phyloP scores from a whole-genome alignment of 2,888 invertebrate genomes.

The Empis livida region DNA sequence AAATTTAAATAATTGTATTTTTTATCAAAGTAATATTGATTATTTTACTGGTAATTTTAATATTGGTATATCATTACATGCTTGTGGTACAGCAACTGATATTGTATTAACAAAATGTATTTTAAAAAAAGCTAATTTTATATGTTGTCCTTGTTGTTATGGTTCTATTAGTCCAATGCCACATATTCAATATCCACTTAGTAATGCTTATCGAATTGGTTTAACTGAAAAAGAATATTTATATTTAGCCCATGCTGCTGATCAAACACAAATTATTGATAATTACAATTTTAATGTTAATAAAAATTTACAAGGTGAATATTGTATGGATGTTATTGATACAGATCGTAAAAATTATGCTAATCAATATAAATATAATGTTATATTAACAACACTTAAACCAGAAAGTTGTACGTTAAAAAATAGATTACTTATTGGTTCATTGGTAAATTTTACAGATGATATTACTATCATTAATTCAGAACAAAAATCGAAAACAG shows the following conservation, averaged over 20 bases:
- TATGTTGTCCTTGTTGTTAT: slow-evolving; percentile 90
- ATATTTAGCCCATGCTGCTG: slow-evolving; percentile 77
- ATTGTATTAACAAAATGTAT: slow-evolving; percentile 78
- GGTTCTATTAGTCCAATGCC: slow-evolving; percentile 75
- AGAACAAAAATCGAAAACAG: too few relatives aligned
- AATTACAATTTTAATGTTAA: slow-evolving; percentile 29
- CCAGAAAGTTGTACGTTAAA: slow-evolving; percentile 83
- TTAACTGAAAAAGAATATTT: slow-evolving; percentile 50
- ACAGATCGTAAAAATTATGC: slow-evolving; percentile 69
- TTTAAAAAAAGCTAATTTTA: slow-evolving; percentile 62
- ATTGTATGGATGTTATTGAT: slow-evolving; percentile 82
- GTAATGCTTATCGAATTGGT: slow-evolving; percentile 42
- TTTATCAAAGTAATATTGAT: slow-evolving; percentile 82
- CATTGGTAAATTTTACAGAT: slow-evolving; percentile 1
- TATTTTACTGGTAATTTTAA: slow-evolving; percentile 73
- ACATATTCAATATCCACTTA: slow-evolving; percentile 70
- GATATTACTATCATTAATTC: too few relatives aligned
- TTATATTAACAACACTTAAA: slow-evolving; percentile 59
- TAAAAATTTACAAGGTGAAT: slow-evolving; percentile 53
- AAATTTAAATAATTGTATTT: slow-evolving; percentile 56
- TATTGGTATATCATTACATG: slow-evolving; percentile 81
- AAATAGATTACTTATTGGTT: slow-evolving; percentile 42
- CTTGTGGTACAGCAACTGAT: slow-evolving; percentile 91
- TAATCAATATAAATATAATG: slow-evolving; percentile 60
- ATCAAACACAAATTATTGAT: slow-evolving; percentile 66